These are phyloP conservation scores for Drosophila formosana DNA, from an alignment of 2,888 invertebrate species.

Conservation along the genomic window DNA sequence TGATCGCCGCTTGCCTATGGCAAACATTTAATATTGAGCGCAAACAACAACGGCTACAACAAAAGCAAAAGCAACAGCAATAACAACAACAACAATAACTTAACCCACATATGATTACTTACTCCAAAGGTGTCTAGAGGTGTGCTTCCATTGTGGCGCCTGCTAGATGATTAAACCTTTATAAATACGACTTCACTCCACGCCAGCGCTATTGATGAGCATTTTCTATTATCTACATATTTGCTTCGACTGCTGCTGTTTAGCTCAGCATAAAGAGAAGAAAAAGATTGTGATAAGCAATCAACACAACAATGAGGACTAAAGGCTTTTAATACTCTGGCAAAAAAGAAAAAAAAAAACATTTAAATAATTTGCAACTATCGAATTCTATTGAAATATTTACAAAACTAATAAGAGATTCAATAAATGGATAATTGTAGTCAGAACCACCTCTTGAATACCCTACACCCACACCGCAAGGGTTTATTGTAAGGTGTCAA, in stretches of 20 bases:
- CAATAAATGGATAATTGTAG: neutral
- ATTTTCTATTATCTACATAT: constrained; percentile 38
- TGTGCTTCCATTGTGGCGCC: constrained; percentile 54
- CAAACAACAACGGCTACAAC: constrained; percentile 39
- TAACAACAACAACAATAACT: constrained; percentile 24
- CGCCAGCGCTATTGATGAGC: constrained; percentile 25
- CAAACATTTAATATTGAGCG: constrained; percentile 60
- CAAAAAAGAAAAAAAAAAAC: neutral
- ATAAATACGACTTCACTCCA: constrained; percentile 34
- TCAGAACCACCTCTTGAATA: constrained; percentile 13
- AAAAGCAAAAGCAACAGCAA: constrained; percentile 5
- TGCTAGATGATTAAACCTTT: constrained; percentile 60
- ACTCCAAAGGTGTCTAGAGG: constrained; percentile 34
- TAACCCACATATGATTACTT: constrained; percentile 67
- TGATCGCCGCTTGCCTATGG: constrained; percentile 32
- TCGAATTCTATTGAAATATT: constrained; percentile 12
- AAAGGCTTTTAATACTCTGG: neutral
- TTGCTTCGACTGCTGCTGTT: constrained; percentile 20
- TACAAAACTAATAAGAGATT: neutral
- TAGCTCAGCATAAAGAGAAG: constrained; percentile 20
- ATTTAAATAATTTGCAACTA: constrained; percentile 7
- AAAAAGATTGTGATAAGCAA: constrained; percentile 26
- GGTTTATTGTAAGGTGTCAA: constrained; percentile 71
- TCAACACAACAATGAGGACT: constrained; percentile 21
- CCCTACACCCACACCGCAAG: constrained; percentile 7